These are phyloP conservation scores for Aselliscus stoliczkanus DNA, from an alignment of 2,797 vertebrate genomes.

Conservation along the genomic window DNA sequence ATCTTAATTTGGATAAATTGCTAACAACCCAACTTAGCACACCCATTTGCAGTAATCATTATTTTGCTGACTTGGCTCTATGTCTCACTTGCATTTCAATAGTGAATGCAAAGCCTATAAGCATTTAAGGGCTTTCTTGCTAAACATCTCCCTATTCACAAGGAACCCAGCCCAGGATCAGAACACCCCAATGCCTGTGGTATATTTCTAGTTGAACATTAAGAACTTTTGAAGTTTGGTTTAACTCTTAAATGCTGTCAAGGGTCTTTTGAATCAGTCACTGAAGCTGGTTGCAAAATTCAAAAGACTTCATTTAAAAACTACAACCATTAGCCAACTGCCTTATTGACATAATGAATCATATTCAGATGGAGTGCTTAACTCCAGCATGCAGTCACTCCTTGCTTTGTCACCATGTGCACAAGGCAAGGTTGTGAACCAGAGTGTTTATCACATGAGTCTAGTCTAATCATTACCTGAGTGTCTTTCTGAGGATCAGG, in stretches of 20 bases:
- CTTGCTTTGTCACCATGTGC: neutral
- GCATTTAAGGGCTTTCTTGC: conserved; percentile 57
- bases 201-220: conserved; percentile 43
- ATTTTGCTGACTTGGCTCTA: conserved; percentile 72
- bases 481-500: neutral
- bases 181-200: conserved; percentile 3
- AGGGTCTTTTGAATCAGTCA: neutral
- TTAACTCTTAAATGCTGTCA: conserved; percentile 24
- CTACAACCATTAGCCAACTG: conserved; percentile 1
- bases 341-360: conserved; percentile 13
- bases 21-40: conserved; percentile 65
- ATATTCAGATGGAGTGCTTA: neutral
- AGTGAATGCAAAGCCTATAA: conserved; percentile 73
- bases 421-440: neutral
- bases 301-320: conserved; percentile 21
- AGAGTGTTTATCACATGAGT: neutral
- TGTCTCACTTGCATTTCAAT: conserved; percentile 76
- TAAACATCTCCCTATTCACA: conserved; percentile 52
- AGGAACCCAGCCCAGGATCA: conserved; percentile 48
- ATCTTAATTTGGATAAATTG: conserved; percentile 75
- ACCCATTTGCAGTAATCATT: conserved; percentile 69
- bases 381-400: neutral
- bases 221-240: conserved; percentile 15
- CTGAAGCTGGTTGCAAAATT: conserved; percentile 21
- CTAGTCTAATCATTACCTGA: neutral